Base-by-base conservation (phyloP, 2,888 invertebrate genomes). In the Halocaridina rubra region DNA sequence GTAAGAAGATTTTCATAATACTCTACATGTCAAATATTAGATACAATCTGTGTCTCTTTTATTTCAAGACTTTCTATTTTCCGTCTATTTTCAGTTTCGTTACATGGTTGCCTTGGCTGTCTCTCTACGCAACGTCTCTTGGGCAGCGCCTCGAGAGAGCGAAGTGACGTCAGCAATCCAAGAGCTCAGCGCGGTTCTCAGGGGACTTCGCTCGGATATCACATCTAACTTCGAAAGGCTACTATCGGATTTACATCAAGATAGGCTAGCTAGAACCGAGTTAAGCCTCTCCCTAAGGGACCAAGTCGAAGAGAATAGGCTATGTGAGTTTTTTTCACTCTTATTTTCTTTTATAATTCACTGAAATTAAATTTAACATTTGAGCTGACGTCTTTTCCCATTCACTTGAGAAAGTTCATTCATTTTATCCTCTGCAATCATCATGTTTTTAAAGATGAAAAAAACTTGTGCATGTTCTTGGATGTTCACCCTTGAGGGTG, bases 161-260 rank as follows among this genome's bases (percentile, higher is more conserved):
- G 80, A 80, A 33, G 19, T 80, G 10, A 46, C 59, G 33, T 19
- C 71, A 1, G 71, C 71, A 53, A 32, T 80, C 33, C 71, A 32
- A n/a, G 80, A 80, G 72, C 57, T 80, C 32, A 80, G 71, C 16
- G 19, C 22, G n/a, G 80, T 80, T 1, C 59, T 80, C 29, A 30
- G 71, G 24, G 71, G 57, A 24, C 24, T 75, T n/a, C 27, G 57
- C 29, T 22, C 24, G n/a, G 75, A 75, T 7, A 16, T 75, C 46
- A 75, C n/a, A 29, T 29, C 30, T 13, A 69, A 57, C 22, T 59
- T 80, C 71, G 27, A 71, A 13, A 53, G 53, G 7, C 59, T 80
- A 24, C 61, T 57, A 16, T 57, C 2, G 5, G 80, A 71, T 13
- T 33, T 80, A n/a, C 57, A 67, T 19, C 80, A 80, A 59, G 80